Percentiles rank a stretch among this genome's conserved stretches.
Evolutionary conservation across 2,888 invertebrate species (phyloP).

Genomic region (Kuschelorhynchus macadamiae): DNA sequence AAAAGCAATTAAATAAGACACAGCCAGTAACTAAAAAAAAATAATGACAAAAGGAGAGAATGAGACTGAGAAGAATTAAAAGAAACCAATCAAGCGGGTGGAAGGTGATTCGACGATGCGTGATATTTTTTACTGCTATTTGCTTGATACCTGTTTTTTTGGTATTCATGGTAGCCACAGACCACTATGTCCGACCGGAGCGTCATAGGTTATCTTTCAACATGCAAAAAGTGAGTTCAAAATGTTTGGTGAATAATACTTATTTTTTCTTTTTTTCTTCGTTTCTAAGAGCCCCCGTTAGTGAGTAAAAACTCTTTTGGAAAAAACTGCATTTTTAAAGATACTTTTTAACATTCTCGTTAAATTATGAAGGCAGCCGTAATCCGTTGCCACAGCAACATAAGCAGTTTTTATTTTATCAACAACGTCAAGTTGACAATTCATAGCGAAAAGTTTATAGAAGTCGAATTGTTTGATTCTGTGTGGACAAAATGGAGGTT

Average conservation of each 20-base stretch:
- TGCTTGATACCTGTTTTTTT: slow-evolving; percentile 75
- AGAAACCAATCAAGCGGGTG: slow-evolving; percentile 64
- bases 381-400: too few relatives aligned
- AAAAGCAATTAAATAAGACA: slow-evolving; percentile 9
- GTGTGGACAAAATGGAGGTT: too few relatives aligned
- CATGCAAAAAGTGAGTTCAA: slow-evolving; percentile 69
- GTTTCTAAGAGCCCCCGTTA: too few relatives aligned
- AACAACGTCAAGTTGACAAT: too few relatives aligned
- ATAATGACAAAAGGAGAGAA: slow-evolving; percentile 45
- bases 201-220: slow-evolving; percentile 51
- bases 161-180: slow-evolving; percentile 71
- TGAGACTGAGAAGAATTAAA: slow-evolving; percentile 69
- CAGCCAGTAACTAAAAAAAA: slow-evolving; percentile 1
- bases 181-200: slow-evolving; percentile 74
- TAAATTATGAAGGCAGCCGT: too few relatives aligned
- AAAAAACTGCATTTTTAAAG: too few relatives aligned
- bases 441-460: too few relatives aligned
- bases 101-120: slow-evolving; percentile 71
- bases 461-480: too few relatives aligned
- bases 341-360: too few relatives aligned
- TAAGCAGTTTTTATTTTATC: too few relatives aligned
- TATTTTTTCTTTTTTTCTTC: background rate
- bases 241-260: too few relatives aligned
- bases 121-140: slow-evolving; percentile 74
- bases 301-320: too few relatives aligned